Evolutionary conservation across 2,797 vertebrate genomes (phyloP).

Genomic region (Euphonia xanthogaster): DNA sequence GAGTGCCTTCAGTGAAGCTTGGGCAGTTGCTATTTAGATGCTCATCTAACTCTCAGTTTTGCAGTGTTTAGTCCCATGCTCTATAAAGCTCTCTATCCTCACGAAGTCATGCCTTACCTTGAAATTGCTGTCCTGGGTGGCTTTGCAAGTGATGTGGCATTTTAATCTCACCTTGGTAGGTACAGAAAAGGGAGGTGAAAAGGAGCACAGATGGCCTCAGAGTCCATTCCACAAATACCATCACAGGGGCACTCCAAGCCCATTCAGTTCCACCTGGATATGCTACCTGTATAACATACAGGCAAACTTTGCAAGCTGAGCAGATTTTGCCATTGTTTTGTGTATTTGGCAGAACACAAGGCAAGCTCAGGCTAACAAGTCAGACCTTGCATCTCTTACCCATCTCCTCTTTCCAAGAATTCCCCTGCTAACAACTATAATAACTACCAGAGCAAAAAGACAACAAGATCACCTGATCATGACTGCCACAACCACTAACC

Average conservation of each 20-base stretch:
- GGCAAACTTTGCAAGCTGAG: background rate
- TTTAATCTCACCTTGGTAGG: background rate
- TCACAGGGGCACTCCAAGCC: background rate
- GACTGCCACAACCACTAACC: background rate
- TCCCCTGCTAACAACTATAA: background rate
- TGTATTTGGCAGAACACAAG: background rate
- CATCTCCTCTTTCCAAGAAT: background rate
- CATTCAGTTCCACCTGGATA: background rate
- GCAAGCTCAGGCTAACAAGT: background rate
- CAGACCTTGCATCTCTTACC: background rate
- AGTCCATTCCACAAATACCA: background rate
- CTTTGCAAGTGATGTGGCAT: background rate
- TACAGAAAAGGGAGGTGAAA: background rate
- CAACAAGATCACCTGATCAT: background rate
- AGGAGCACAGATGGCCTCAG: background rate
- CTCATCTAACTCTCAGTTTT: background rate
- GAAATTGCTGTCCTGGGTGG: background rate
- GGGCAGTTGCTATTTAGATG: background rate
- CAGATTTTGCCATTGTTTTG: background rate
- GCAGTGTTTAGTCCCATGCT: background rate
- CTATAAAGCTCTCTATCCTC: background rate
- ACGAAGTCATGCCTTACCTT: background rate
- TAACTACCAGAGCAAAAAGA: background rate
- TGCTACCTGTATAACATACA: rapidly evolving
- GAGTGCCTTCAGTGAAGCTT: background rate